Evolutionary conservation across 1,140 invertebrate species (phyloP), one percentile per base, ranked within the genome.

Genomic region (Drosophila biarmipes): DNA sequence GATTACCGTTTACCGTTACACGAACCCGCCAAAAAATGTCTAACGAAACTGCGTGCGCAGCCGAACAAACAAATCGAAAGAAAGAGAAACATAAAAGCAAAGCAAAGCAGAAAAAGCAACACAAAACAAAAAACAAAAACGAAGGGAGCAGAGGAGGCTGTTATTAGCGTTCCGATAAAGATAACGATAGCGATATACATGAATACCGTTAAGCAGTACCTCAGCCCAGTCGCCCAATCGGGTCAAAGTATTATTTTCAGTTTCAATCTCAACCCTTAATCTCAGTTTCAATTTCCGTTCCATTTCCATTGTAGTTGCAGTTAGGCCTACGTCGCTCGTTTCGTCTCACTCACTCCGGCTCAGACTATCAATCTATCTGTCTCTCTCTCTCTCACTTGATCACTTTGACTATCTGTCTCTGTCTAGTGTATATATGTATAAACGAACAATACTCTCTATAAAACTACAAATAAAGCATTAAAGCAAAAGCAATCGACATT

Each of bases 401-500:
- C 35, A 54, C 42, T 57, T 15, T 72, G 24, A 77, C 17, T 59
- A 42, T 72, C n/a, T 55, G 21, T 73, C 57, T 72, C 43, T 79
- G 72, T 74, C 54, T 75, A 58, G 64, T 63, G 51, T 67, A 75
- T 75, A 54, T 76, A 76, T 58, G 62, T 64, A 80, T 57, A 72
- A 64, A 73, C 64, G 52, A 67, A 57, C 53, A 78, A 78, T 66
- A 74, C 45, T 56, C 43, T 68, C 51, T 46, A 76, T 49, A 59
- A 64, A 79, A 81, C 62, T 53, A 73, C 68, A 81, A 67, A 62
- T 68, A 73, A 78, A 84, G 68, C 66, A 71, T 74, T 68, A 67
- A 81, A 80, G 57, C 75, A 63, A 66, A 73, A 82, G 72, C 79
- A 91, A 91, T 90, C 90, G 90, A 90, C 90, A 90, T 90, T 90